These are phyloP conservation scores for Leptura quadrifasciata DNA, from an alignment of 2,888 invertebrate genomes.

Conservation along the genomic window DNA sequence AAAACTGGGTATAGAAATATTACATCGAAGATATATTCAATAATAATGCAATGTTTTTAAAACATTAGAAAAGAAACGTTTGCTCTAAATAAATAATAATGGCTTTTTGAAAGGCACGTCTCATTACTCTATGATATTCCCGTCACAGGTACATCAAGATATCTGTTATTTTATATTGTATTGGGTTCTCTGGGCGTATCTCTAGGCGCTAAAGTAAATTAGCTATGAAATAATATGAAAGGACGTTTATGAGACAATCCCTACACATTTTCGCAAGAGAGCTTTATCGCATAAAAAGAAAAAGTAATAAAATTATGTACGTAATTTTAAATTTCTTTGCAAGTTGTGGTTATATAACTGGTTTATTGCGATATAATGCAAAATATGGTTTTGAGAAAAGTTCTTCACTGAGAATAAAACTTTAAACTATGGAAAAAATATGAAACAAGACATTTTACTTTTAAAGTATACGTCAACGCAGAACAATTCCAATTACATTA, in stretches of 20 bases:
- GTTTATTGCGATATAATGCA: conserved; percentile 24
- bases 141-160: not conserved
- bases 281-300: conserved; percentile 9
- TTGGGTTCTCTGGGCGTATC: not conserved
- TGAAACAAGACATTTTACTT: conserved; percentile 38
- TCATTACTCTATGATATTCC: too few species aligned
- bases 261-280: not conserved
- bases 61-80: too few species aligned
- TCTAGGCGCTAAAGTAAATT: not conserved
- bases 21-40: too few species aligned
- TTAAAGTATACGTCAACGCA: conserved; percentile 29
- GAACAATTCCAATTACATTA: conserved; percentile 20
- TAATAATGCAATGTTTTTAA: too few species aligned
- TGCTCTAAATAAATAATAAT: too few species aligned
- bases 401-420: conserved; percentile 29
- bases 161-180: not conserved
- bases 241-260: not conserved
- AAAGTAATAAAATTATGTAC: conserved; percentile 31
- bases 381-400: conserved; percentile 34
- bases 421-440: conserved; percentile 36
- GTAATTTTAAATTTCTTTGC: conserved; percentile 28
- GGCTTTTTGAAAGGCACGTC: too few species aligned
- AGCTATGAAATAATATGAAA: not conserved
- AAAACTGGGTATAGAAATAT: too few species aligned
- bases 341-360: conserved; percentile 1